These are phyloP conservation scores for Nasonia longicornis DNA, from an alignment of 1,140 invertebrate species.

Conservation along the genomic window DNA sequence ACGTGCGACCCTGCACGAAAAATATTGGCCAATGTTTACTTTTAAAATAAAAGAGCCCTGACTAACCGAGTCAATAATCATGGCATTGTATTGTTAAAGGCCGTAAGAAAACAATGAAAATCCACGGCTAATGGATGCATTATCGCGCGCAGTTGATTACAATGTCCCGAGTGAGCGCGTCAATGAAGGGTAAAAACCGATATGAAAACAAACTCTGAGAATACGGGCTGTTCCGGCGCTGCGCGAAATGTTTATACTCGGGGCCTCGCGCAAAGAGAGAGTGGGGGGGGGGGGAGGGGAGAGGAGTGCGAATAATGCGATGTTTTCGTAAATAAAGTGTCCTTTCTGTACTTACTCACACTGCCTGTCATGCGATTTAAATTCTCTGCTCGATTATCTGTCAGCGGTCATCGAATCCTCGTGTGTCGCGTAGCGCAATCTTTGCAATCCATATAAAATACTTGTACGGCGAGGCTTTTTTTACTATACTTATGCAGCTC, in stretches of 20 bases:
- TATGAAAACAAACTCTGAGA: conserved; percentile 15
- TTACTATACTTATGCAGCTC: not conserved
- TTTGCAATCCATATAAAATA: conserved; percentile 15
- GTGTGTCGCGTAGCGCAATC: not conserved
- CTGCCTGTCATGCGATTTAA: conserved; percentile 23
- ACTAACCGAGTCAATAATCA: not conserved
- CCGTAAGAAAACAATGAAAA: not conserved
- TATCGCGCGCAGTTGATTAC: no score
- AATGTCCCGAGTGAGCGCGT: no score
- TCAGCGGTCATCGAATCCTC: conserved; percentile 9
- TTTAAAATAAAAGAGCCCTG: no score
- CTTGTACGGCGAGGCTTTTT: no score
- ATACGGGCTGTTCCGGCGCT: not conserved
- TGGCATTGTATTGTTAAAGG: not conserved
- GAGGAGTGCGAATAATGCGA: not conserved
- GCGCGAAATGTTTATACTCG: not conserved
- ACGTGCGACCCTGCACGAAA: no score
- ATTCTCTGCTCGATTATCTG: conserved; percentile 29
- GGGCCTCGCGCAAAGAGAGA: not conserved
- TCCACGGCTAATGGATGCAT: no score
- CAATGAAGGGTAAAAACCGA: conserved; percentile 14
- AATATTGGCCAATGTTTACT: no score
- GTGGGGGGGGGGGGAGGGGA: no score
- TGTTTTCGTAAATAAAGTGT: conserved; percentile 29
- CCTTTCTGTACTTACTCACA: conserved; percentile 14